Conservation (phyloP, 2,113 vertebrate genomes). For the Myotis lucifugus region DNA sequence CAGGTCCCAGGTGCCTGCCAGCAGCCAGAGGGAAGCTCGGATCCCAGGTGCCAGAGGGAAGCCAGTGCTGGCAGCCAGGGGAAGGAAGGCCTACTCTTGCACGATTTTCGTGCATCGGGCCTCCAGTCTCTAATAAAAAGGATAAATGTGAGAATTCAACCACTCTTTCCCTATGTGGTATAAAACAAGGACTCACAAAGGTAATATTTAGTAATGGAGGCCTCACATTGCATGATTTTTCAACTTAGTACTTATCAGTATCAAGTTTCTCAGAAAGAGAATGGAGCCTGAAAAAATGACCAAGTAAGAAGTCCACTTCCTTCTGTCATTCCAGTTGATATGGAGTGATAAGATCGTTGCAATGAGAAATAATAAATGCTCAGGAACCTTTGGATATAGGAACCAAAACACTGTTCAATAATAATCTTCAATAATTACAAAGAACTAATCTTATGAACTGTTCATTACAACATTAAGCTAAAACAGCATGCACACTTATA, state of each 20-base stretch:
- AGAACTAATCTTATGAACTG: background rate
- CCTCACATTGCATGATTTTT: slow-evolving; percentile 26
- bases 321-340: background rate
- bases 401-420: slow-evolving; percentile 21
- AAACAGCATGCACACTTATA: background rate
- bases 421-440: slow-evolving; percentile 1
- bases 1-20: too few species aligned
- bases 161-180: background rate
- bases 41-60: too few species aligned
- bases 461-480: background rate
- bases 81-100: too few species aligned
- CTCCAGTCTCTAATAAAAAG: background rate
- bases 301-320: background rate
- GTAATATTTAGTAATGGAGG: slow-evolving; percentile 15
- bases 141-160: background rate
- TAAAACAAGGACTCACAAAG: slow-evolving; percentile 11
- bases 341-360: background rate
- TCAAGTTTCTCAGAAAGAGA: slow-evolving; percentile 29
- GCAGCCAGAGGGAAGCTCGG: too few species aligned
- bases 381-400: background rate
- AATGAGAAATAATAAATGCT: background rate
- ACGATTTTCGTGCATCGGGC: too few species aligned
- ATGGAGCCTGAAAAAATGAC: background rate
- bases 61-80: too few species aligned
- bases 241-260: slow-evolving; percentile 24